Conservation (phyloP, 2,888 invertebrate genomes). For the Lydus trimaculatus region DNA sequence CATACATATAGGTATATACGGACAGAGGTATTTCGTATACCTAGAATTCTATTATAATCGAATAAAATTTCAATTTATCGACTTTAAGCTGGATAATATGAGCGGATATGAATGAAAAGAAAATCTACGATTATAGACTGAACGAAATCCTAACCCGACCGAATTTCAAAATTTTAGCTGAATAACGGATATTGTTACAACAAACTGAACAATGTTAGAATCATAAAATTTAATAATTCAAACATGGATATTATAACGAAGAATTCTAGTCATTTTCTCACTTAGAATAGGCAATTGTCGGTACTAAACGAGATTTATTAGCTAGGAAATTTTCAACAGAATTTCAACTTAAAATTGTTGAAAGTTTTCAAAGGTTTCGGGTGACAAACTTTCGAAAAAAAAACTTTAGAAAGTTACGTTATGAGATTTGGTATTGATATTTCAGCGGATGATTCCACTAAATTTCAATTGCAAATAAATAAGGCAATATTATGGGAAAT, state of each 20-base stretch:
- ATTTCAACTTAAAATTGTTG: too few relatives aligned
- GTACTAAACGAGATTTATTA: neutral
- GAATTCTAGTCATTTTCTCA: neutral
- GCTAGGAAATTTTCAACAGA: neutral
- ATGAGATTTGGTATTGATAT: neutral
- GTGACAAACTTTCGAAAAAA: neutral
- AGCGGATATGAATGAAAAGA: neutral
- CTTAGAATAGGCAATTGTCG: neutral
- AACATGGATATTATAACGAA: neutral
- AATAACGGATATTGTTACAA: neutral
- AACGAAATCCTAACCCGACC: neutral
- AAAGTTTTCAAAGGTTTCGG: too few relatives aligned
- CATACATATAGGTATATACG: neutral
- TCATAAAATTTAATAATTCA: neutral
- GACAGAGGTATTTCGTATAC: too few relatives aligned
- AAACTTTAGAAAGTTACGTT: neutral
- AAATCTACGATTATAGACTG: neutral
- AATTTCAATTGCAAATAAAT: neutral
- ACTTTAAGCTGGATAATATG: neutral
- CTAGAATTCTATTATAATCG: neutral
- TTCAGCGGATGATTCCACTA: neutral
- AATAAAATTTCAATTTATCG: neutral
- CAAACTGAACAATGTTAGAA: neutral
- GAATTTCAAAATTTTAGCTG: neutral
- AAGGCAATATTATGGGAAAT: neutral